Percentiles rank a stretch among this genome's conserved stretches.
phyloP scores from a whole-genome alignment of 2,113 vertebrate genomes.

The Barnardius zonarius region DNA sequence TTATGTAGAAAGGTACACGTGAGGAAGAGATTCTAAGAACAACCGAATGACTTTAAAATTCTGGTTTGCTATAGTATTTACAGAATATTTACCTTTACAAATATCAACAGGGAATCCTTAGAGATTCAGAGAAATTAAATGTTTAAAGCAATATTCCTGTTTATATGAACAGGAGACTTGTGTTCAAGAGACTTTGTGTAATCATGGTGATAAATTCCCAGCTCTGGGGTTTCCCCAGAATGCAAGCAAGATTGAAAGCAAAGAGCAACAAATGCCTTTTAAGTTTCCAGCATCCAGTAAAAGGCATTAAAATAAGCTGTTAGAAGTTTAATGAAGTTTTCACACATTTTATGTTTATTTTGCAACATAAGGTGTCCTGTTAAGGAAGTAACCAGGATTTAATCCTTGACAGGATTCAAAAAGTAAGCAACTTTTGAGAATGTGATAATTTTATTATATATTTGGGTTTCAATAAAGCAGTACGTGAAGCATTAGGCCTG shows the following conservation, averaged over 20 bases:
- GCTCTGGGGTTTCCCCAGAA: not conserved
- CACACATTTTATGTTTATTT: not conserved
- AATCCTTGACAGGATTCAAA: not conserved
- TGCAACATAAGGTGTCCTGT: not conserved
- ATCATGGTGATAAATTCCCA: not conserved
- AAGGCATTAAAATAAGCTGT: constrained; percentile 12
- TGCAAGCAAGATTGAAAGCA: not conserved
- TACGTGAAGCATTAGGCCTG: not conserved
- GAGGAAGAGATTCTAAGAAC: not conserved
- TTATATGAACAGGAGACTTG: not conserved
- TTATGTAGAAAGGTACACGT: not conserved
- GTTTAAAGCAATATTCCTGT: not conserved
- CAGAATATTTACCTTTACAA: not conserved
- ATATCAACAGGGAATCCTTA: not conserved
- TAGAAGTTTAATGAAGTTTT: constrained; percentile 1
- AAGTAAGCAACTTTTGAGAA: not conserved
- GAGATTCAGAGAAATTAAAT: not conserved
- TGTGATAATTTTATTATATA: constrained; percentile 10
- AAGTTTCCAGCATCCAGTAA: not conserved
- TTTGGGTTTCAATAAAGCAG: not conserved
- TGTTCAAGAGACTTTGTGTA: not conserved
- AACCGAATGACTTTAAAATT: not conserved
- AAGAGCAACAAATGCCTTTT: not conserved
- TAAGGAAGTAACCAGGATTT: not conserved
- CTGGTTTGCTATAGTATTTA: not conserved